Evolutionary conservation across 1,140 invertebrate genomes (phyloP).

Genomic region (Papilio aristodemus): DNA sequence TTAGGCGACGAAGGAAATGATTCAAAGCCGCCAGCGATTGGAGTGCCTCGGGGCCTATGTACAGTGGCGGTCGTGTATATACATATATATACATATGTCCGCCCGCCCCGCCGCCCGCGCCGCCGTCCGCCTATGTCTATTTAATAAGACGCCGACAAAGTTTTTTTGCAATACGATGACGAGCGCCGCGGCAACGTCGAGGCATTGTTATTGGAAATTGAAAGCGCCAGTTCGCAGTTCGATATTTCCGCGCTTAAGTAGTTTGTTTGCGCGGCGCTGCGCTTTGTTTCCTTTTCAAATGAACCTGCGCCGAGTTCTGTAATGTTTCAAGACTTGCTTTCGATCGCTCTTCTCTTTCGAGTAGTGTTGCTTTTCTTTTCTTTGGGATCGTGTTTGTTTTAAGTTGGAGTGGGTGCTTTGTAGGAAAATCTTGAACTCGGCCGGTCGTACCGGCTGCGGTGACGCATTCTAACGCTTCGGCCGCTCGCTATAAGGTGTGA

Average conservation of each 20-base stretch:
- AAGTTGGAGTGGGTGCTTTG: slow-evolving; percentile 45
- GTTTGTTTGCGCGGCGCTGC: slow-evolving; percentile 45
- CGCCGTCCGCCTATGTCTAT: slow-evolving; percentile 19
- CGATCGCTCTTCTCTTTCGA: slow-evolving; percentile 51
- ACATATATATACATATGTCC: not conserved
- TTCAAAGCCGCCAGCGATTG: slow-evolving; percentile 41
- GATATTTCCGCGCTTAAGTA: slow-evolving; percentile 59
- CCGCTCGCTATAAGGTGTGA: slow-evolving; percentile 1
- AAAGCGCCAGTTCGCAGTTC: slow-evolving; percentile 45
- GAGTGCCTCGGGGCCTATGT: slow-evolving; percentile 37
- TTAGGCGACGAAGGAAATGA: slow-evolving; percentile 45
- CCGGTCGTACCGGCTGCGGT: slow-evolving; percentile 32
- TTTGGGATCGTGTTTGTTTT: slow-evolving; percentile 47
- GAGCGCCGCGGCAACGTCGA: slow-evolving; percentile 39
- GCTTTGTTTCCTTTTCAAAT: slow-evolving; percentile 60
- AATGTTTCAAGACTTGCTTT: slow-evolving; percentile 52
- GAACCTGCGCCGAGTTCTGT: slow-evolving; percentile 49
- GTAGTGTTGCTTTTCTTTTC: slow-evolving; percentile 45
- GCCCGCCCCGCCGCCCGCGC: not conserved
- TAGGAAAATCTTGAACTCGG: slow-evolving; percentile 38
- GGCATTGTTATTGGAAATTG: slow-evolving; percentile 58
- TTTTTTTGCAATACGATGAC: slow-evolving; percentile 38
- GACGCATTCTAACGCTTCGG: slow-evolving; percentile 20
- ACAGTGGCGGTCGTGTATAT: slow-evolving; percentile 34
- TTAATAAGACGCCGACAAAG: slow-evolving; percentile 48